A percentile compares a stretch with the other conserved stretches of the same genome.
Evolutionary conservation across 2,888 invertebrate species (phyloP).

Genomic region (Calephelis perditalis): DNA sequence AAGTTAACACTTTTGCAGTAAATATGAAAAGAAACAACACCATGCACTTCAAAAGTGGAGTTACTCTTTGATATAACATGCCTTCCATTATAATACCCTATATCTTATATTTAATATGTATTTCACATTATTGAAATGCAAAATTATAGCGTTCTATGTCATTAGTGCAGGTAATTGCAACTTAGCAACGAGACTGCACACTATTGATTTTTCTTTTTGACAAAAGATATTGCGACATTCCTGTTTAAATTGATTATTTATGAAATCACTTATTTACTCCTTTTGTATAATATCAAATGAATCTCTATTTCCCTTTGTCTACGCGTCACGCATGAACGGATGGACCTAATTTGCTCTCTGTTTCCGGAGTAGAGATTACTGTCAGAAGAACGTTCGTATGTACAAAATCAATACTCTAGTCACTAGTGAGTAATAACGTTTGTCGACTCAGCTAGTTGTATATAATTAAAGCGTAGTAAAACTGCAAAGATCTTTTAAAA

Average conservation of each 20-base stretch:
- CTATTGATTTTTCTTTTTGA: slow-evolving; percentile 37
- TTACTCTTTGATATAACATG: slow-evolving; percentile 55
- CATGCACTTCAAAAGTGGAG: slow-evolving; percentile 65
- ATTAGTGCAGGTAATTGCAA: slow-evolving; percentile 38
- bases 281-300: neutral
- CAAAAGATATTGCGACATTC: slow-evolving; percentile 27
- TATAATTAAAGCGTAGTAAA: too few relatives aligned
- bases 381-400: too few relatives aligned
- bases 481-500: too few relatives aligned
- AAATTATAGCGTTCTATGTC: slow-evolving; percentile 25
- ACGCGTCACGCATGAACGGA: too few relatives aligned
- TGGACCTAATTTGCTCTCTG: too few relatives aligned
- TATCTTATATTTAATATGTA: neutral
- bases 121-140: slow-evolving; percentile 25
- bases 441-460: too few relatives aligned
- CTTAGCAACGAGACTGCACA: slow-evolving; percentile 56
- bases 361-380: too few relatives aligned
- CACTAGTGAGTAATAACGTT: too few relatives aligned
- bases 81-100: slow-evolving; percentile 50
- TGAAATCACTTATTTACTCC: neutral
- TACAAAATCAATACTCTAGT: too few relatives aligned
- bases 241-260: slow-evolving; percentile 14
- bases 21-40: slow-evolving; percentile 68
- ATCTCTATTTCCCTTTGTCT: too few relatives aligned
- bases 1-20: slow-evolving; percentile 67